These are phyloP conservation scores for Panzeria rudis DNA, from an alignment of 2,888 invertebrate species.

Conservation along the genomic window DNA sequence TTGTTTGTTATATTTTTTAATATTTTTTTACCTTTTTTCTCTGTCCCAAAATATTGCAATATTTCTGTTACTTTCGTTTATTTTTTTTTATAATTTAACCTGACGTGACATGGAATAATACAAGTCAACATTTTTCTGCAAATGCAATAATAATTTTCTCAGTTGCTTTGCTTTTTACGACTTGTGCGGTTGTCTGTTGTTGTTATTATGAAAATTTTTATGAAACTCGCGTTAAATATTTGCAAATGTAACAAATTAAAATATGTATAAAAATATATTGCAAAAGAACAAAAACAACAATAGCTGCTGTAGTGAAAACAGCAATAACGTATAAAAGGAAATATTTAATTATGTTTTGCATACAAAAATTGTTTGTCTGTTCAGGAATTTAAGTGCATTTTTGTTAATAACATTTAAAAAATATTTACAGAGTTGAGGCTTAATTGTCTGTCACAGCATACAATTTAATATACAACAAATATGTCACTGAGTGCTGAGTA, in stretches of 20 bases:
- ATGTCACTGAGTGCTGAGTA: background rate
- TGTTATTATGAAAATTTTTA: slow-evolving; percentile 79
- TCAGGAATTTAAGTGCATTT: slow-evolving; percentile 41
- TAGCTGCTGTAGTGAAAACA: background rate
- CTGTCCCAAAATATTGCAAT: background rate
- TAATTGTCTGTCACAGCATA: slow-evolving; percentile 33
- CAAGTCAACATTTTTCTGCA: slow-evolving; percentile 64
- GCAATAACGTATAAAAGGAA: background rate
- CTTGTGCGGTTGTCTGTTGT: slow-evolving; percentile 70
- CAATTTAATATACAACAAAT: slow-evolving; percentile 7
- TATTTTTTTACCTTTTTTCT: background rate
- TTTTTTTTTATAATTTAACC: slow-evolving; percentile 44
- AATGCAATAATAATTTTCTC: slow-evolving; percentile 76
- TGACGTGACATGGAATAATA: slow-evolving; percentile 68
- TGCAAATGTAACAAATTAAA: slow-evolving; percentile 15
- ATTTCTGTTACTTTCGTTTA: background rate
- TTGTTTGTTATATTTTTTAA: no score
- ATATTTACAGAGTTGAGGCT: slow-evolving; percentile 72
- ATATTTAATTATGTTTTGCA: slow-evolving; percentile 32
- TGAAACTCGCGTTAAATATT: slow-evolving; percentile 33
- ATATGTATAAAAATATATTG: background rate
- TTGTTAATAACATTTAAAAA: slow-evolving; percentile 79
- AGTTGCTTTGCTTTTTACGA: background rate
- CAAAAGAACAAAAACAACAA: slow-evolving; percentile 7
- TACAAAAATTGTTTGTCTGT: slow-evolving; percentile 26